phyloP scores from a whole-genome alignment of 2,797 vertebrate genomes.

The Acipenser transmontanus region DNA sequence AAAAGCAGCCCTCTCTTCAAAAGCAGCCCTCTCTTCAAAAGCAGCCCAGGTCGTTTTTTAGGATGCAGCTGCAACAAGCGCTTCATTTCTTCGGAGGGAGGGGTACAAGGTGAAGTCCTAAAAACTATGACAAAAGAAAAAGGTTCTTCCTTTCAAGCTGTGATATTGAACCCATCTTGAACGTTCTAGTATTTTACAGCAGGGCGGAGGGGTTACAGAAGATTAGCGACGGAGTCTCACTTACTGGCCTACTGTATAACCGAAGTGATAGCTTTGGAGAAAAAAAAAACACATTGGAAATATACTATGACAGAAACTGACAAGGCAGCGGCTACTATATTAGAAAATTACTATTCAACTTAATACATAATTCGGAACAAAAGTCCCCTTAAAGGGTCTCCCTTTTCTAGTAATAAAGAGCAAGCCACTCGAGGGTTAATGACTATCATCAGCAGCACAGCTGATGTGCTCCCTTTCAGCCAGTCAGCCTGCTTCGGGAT shows the following conservation, averaged over 20 bases:
- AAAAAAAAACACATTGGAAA: too few relatives aligned
- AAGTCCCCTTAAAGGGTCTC: too few relatives aligned
- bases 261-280: neutral
- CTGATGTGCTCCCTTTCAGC: conserved; percentile 33
- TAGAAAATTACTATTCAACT: too few relatives aligned
- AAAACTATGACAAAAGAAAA: conserved; percentile 1
- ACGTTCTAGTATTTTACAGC: conserved; percentile 11
- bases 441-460: conserved; percentile 30
- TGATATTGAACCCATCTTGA: conserved; percentile 18
- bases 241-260: conserved; percentile 4
- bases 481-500: conserved; percentile 33
- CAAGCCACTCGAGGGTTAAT: conserved; percentile 22
- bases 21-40: too few relatives aligned
- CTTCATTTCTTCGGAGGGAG: too few relatives aligned
- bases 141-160: conserved; percentile 14
- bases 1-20: too few relatives aligned
- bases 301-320: too few relatives aligned
- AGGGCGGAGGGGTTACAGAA: neutral
- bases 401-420: neutral
- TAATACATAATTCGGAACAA: too few relatives aligned
- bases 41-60: too few relatives aligned
- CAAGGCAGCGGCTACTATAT: too few relatives aligned
- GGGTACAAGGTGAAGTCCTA: neutral
- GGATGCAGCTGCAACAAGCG: too few relatives aligned
- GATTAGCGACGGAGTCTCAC: neutral